phyloP scores from a whole-genome alignment of 2,113 vertebrate species.

The Atrichornis clamosus region DNA sequence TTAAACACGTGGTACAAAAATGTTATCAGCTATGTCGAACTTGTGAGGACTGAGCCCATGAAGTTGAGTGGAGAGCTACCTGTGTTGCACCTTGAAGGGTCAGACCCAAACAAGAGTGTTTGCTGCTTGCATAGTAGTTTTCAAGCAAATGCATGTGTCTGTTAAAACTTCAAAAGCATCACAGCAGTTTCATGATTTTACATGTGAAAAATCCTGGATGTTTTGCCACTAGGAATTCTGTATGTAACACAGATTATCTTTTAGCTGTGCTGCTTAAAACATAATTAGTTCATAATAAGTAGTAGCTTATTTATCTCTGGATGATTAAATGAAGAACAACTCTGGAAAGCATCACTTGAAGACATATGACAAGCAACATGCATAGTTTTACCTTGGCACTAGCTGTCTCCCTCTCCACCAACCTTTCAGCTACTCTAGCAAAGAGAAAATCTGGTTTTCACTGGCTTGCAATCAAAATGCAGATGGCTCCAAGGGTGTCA shows the following conservation, averaged over 20 bases:
- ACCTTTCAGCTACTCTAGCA: background rate
- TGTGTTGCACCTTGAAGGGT: background rate
- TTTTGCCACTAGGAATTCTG: slow-evolving; percentile 38
- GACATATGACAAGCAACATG: background rate
- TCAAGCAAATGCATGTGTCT: background rate
- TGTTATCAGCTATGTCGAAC: background rate
- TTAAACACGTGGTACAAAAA: background rate
- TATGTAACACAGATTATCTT: background rate
- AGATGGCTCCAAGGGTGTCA: background rate
- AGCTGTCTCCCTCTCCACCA: background rate
- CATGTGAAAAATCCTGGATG: background rate
- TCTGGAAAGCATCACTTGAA: slow-evolving; percentile 38
- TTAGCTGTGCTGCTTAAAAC: slow-evolving; percentile 8
- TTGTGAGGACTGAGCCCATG: background rate
- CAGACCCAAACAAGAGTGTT: background rate
- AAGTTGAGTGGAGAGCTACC: background rate
- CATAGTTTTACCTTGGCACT: background rate
- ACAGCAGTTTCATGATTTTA: slow-evolving; percentile 44
- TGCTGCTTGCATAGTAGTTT: background rate
- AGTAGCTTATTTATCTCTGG: slow-evolving; percentile 27
- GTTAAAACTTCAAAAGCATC: slow-evolving; percentile 51
- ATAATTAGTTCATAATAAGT: slow-evolving; percentile 19
- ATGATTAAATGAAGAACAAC: slow-evolving; percentile 19
- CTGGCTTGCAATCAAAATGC: background rate
- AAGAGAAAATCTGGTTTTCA: background rate